Percentiles rank a stretch among this genome's conserved stretches.
These are phyloP conservation scores for Calameuta pallipes DNA, from an alignment of 2,888 invertebrate species.

Conservation along the genomic window DNA sequence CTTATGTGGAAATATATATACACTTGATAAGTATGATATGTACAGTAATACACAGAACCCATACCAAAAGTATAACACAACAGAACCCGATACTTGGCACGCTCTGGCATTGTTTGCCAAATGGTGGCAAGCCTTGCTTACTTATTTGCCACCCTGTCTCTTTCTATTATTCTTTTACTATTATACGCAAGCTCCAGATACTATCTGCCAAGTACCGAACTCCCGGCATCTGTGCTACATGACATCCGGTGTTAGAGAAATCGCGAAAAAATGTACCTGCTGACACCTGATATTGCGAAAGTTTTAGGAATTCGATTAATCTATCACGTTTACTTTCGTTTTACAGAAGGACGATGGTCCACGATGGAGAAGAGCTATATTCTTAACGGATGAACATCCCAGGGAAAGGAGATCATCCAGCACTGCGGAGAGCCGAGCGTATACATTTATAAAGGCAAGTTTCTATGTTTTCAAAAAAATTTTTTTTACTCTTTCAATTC, in stretches of 20 bases:
- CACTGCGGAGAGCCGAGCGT: conserved; percentile 60
- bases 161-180: background rate
- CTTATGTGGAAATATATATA: conserved; percentile 21
- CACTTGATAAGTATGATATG: conserved; percentile 7
- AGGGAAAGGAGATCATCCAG: conserved; percentile 44
- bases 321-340: background rate
- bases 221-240: background rate
- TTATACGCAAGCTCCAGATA: background rate
- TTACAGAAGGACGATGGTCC: conserved; percentile 46
- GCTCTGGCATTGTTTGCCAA: conserved; percentile 36
- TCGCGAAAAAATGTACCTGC: background rate
- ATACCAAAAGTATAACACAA: conserved; percentile 8
- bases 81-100: conserved; percentile 35
- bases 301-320: background rate
- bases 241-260: background rate
- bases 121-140: conserved; percentile 29
- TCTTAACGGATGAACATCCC: conserved; percentile 14
- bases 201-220: background rate
- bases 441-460: conserved; percentile 63
- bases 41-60: background rate
- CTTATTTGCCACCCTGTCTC: conserved; percentile 8
- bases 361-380: conserved; percentile 41
- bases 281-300: background rate
- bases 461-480: too few relatives aligned
- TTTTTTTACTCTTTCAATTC: background rate